Base-by-base conservation (phyloP, 1,140 invertebrate species). In the Oncopodura yosiiana region DNA sequence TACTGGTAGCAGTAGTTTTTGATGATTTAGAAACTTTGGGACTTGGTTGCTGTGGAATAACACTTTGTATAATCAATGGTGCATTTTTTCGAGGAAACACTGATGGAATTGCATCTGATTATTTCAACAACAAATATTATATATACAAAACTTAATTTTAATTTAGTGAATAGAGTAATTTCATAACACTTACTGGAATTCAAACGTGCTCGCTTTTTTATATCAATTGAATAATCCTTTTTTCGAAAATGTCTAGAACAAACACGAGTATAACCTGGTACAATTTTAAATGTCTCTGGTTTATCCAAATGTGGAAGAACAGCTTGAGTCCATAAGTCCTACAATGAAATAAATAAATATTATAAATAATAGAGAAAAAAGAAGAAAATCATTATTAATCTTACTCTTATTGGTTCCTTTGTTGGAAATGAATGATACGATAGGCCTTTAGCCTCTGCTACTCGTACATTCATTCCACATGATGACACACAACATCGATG, bases 201-300 rank as follows among this genome's bases (percentile, higher is more conserved):
- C 2, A 63, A 39, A 6, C 62, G 36, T 8, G 62, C 62, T 36
- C 62, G 14, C 45, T 63, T 63, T 37, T 58, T 60, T 11, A 50
- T 38, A 49, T 63, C 62, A 12, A 60, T 27, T n/a, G 58, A 63
- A 34, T 63, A 63, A 27, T 63, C 62, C 37, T 60, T 63, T 21
- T 49, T 55, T 39, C 51, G 29, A 37, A 63, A 63, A 56, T 63
- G 62, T 49, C 62, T 41, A 5, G 62, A 63, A 36, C 62, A 63
- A 34, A 63, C 46, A 18, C 62, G 21, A 2, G 62, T 63, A 45
- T 63, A 63, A 3, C 54, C 41, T 49, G 51, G 55, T 37, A 60
- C 62, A 16, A 63, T 24, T 53, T 54, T 60, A 24, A 60, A 63
- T 1, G 16, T 16, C 12, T 63, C 58, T 18, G 62, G 62, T 30